These are phyloP conservation scores for Charina bottae DNA, from an alignment of 2,113 vertebrate genomes.

Conservation along the genomic window DNA sequence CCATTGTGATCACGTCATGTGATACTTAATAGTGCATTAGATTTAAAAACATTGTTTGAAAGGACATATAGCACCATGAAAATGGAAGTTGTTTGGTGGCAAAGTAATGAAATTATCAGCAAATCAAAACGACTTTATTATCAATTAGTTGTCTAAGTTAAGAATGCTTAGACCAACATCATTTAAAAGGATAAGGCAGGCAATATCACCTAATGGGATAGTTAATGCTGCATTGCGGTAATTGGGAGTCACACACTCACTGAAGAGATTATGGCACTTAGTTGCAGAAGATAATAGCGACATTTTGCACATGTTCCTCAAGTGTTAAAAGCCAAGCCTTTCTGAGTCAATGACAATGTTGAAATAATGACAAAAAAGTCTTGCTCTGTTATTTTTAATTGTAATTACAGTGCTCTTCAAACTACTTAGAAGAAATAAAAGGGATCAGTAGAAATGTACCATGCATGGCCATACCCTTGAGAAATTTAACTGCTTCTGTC, in stretches of 20 bases:
- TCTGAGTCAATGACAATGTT: neutral
- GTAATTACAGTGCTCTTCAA: neutral
- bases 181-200: constrained; percentile 17
- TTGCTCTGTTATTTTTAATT: neutral
- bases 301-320: constrained; percentile 33
- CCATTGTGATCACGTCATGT: neutral
- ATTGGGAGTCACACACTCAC: neutral
- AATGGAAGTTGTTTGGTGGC: constrained; percentile 4
- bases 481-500: neutral
- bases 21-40: constrained; percentile 2
- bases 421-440: neutral
- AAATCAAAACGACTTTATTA: constrained; percentile 5
- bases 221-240: constrained; percentile 8
- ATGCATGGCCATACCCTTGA: neutral
- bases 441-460: no score
- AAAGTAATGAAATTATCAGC: neutral
- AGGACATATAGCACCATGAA: constrained; percentile 1
- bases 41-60: constrained; percentile 18
- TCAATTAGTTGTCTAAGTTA: constrained; percentile 14
- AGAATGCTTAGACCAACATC: constrained; percentile 10
- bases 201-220: constrained; percentile 10
- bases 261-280: constrained; percentile 22
- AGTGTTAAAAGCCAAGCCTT: neutral
- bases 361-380: constrained; percentile 25
- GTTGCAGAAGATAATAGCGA: constrained; percentile 15